Evolutionary conservation across 2,888 invertebrate species (phyloP).

Genomic region (Drosophila paramelanica): DNA sequence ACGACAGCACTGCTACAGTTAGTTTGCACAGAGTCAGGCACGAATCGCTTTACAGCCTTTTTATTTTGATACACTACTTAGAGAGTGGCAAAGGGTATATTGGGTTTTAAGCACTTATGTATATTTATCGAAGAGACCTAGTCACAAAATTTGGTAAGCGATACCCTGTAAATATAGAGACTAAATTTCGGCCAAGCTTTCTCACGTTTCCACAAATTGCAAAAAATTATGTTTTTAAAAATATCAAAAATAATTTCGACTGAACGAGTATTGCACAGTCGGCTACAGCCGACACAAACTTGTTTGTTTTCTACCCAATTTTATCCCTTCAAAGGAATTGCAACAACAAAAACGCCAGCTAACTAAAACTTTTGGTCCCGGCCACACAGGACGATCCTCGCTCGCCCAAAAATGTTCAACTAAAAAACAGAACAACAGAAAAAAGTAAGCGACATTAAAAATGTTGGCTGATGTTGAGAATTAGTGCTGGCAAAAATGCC

Average conservation of each 20-base stretch:
- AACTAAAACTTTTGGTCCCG: slow-evolving; percentile 52
- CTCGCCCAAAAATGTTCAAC: not conserved
- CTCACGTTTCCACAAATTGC: too few relatives aligned
- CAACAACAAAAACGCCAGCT: slow-evolving; percentile 38
- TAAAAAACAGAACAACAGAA: not conserved
- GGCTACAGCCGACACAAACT: too few relatives aligned
- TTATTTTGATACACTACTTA: not conserved
- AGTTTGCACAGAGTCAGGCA: slow-evolving; percentile 32
- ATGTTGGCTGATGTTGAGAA: slow-evolving; percentile 73
- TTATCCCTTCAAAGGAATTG: slow-evolving; percentile 46
- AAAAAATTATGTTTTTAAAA: too few relatives aligned
- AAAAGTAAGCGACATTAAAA: slow-evolving; percentile 56
- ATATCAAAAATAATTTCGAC: too few relatives aligned
- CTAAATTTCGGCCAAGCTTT: too few relatives aligned
- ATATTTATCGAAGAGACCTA: too few relatives aligned
- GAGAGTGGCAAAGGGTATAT: not conserved
- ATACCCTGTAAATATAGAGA: too few relatives aligned
- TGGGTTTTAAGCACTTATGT: not conserved
- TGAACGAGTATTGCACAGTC: too few relatives aligned
- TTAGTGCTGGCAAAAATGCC: slow-evolving; percentile 46
- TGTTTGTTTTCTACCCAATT: not conserved
- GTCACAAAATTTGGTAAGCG: too few relatives aligned
- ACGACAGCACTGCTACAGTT: slow-evolving; percentile 6
- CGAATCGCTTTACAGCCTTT: slow-evolving; percentile 29
- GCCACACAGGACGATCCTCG: slow-evolving; percentile 20